Conservation (phyloP, 1,140 invertebrate species). For the Dendroctonus valens region DNA sequence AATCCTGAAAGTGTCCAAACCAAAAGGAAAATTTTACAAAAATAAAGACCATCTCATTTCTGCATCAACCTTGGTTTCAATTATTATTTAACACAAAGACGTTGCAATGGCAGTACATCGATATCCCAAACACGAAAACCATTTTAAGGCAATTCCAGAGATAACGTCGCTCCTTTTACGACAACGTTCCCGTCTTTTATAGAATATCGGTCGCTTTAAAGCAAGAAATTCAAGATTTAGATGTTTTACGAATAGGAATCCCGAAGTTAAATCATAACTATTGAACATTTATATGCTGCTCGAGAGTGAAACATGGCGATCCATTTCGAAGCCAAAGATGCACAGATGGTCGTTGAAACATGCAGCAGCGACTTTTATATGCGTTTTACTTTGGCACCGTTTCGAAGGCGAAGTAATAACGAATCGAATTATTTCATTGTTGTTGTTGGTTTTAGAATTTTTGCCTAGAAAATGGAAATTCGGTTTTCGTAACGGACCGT, state of each 20-base stretch:
- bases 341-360: conserved; percentile 31
- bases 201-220: conserved; percentile 15
- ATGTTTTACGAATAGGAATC: conserved; percentile 33
- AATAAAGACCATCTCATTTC: too few relatives aligned
- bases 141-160: conserved; percentile 3
- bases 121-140: conserved; percentile 2
- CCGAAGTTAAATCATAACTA: conserved; percentile 35
- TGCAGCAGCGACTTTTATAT: conserved; percentile 38
- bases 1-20: too few relatives aligned
- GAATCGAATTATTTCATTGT: too few relatives aligned
- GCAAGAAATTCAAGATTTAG: conserved; percentile 20
- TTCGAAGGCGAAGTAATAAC: too few relatives aligned
- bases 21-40: too few relatives aligned
- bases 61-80: neutral
- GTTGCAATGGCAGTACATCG: neutral
- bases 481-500: too few relatives aligned
- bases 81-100: neutral
- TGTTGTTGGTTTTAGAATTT: too few relatives aligned
- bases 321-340: conserved; percentile 31
- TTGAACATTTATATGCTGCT: conserved; percentile 39
- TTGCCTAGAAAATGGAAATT: too few relatives aligned
- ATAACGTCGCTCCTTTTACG: conserved; percentile 9
- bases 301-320: conserved; percentile 38
- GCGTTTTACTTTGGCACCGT: conserved; percentile 24
- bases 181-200: conserved; percentile 9